Percentiles rank a stretch among this genome's conserved stretches.
Evolutionary conservation across 1,140 invertebrate species (phyloP).

Genomic region (Alviniconcha marisindica): DNA sequence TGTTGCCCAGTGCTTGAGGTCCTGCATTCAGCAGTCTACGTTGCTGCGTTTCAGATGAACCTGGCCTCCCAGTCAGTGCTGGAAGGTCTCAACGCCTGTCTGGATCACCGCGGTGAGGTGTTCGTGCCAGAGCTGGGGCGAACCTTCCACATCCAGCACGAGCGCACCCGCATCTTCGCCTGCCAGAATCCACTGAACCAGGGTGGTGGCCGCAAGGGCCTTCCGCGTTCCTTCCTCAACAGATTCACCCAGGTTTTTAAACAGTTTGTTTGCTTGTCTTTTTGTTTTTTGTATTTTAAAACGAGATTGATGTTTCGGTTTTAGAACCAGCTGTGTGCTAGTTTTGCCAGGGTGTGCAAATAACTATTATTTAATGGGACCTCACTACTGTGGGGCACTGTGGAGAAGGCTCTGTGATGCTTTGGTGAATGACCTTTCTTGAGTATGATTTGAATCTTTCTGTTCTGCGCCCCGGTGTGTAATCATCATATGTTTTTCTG

Average conservation of each 20-base stretch:
- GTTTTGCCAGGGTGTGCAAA: too few species aligned
- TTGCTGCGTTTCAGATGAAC: constrained; percentile 90
- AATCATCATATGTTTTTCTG: too few species aligned
- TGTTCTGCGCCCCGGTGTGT: too few species aligned
- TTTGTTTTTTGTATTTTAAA: constrained; percentile 26
- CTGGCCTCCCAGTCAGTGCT: constrained; percentile 98
- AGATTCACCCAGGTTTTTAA: constrained; percentile 92
- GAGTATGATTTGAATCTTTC: too few species aligned
- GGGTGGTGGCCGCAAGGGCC: constrained; percentile 95
- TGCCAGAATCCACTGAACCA: constrained; percentile 99
- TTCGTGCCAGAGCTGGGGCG: constrained; percentile 96
- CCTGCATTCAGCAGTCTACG: too few species aligned
- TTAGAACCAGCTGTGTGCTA: too few species aligned
- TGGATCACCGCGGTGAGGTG: constrained; percentile 98
- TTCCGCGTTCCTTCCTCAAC: constrained; percentile 98
- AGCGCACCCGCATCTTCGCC: constrained; percentile 91
- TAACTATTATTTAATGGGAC: too few species aligned
- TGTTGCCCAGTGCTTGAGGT: too few species aligned
- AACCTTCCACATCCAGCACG: constrained; percentile 85
- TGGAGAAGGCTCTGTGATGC: too few species aligned
- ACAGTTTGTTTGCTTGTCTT: not conserved
- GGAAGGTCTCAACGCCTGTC: constrained; percentile 98
- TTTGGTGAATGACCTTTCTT: too few species aligned
- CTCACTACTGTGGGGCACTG: too few species aligned
- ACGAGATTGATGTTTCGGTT: too few species aligned